Base-by-base conservation (phyloP, 2,113 vertebrate species). In the Noturus placidus region DNA sequence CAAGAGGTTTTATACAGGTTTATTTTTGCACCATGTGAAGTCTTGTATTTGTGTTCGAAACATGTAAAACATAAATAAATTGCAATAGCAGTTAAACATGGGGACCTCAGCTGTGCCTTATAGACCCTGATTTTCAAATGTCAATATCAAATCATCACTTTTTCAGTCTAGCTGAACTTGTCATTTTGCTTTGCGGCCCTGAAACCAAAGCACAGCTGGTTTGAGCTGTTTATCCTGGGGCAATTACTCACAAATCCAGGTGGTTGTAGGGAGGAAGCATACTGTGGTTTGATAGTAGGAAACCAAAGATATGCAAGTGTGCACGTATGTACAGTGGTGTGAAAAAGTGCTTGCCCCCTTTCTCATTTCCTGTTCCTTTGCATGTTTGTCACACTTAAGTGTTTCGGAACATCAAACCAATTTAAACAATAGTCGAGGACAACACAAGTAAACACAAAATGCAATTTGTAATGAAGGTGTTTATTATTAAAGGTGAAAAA, bases 141-240 rank as follows among this genome's bases (percentile, higher is more conserved):
- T 70, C 15, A 70, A 35, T 35, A 70, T 70, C 30, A 35, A 19
- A 70, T 70, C 33, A 5, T 70, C 30, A 70, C 67, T 17, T 70
- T 19, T 83, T 67, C 59, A 50, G 63, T 83, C 8, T 46, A 50
- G 25, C 42, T 67, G 22, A 22, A 50, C 59, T 42, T 76, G 38
- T 50, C 59, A 83, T 83, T 65, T 83, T 67, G 27, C 38, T 67
- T 33, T 83, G 27, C 14, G 8, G 25, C 11, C 27, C 42, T 52
- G 82, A 70, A 70, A 70, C 67, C 67, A 19, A 35, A 70, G 67
- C 42, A 83, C 82, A 83, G 82, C 61, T 83, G 82, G 25, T 83
- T 69, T 63, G 25, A 63, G 61, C 13, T 4, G 82, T 69, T 83
- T 69, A 30, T 25, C 82, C 61, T 30, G 22, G 63, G 57, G 61